phyloP scores from a whole-genome alignment of 35 echinoderm and acorn worm species.

The Holothuria glaberrima region DNA sequence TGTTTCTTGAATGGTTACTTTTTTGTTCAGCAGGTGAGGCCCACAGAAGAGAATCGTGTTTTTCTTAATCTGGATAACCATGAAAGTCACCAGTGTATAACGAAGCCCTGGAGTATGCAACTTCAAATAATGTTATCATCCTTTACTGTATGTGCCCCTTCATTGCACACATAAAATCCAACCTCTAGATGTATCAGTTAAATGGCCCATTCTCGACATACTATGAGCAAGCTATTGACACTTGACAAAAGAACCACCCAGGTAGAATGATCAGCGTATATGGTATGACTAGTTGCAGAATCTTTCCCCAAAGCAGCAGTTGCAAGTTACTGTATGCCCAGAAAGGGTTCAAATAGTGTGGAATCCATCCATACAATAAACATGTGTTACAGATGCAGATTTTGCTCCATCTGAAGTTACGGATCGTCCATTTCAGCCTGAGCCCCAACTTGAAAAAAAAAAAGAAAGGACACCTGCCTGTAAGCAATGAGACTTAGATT shows the following conservation, averaged over 20 bases:
- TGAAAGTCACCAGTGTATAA: conserved; percentile 16
- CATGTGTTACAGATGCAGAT: conserved; percentile 1
- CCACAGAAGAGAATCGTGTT: conserved; percentile 21
- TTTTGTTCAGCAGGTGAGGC: conserved; percentile 4
- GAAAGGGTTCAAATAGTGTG: not conserved
- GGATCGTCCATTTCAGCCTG: conserved; percentile 24
- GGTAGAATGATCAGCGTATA: conserved; percentile 6
- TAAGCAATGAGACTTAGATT: not conserved
- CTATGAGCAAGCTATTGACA: not conserved
- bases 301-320: not conserved
- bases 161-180: conserved; percentile 1
- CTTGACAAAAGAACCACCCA: not conserved
- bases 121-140: not conserved
- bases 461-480: not conserved
- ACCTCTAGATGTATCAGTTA: not conserved
- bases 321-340: conserved; percentile 3
- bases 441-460: not conserved
- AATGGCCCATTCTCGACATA: not conserved
- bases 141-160: conserved; percentile 15
- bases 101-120: not conserved
- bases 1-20: not conserved
- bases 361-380: conserved; percentile 21
- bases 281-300: not conserved
- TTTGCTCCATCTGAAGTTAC: not conserved
- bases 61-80: conserved; percentile 33